Conservation (phyloP, 2,888 invertebrate genomes). For the Lycocerus yunnanus region DNA sequence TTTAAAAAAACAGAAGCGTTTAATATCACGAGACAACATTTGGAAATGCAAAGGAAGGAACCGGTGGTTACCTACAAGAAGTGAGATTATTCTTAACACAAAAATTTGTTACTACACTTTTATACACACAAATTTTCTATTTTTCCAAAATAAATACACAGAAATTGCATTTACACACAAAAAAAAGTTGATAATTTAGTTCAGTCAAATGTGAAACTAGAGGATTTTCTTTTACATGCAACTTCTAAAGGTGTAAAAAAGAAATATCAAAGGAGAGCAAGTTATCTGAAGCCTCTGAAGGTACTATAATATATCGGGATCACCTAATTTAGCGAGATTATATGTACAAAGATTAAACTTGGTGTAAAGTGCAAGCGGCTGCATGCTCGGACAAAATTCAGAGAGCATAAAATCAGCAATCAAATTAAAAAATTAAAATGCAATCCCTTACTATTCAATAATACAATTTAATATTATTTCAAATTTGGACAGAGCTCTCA, state of each 20-base stretch:
- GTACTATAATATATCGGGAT: no score
- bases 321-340: no score
- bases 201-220: neutral
- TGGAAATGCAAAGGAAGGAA: conserved; percentile 68
- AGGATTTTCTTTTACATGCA: neutral
- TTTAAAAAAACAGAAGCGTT: conserved; percentile 91
- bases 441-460: no score
- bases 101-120: neutral
- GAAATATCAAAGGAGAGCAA: neutral
- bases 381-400: no score
- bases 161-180: neutral
- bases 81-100: conserved; percentile 24
- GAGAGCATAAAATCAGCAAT: no score
- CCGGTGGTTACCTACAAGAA: conserved; percentile 47
- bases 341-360: no score
- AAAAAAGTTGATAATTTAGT: neutral
- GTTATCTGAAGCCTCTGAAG: no score
- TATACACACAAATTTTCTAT: neutral
- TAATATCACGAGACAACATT: conserved; percentile 80
- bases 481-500: no score
- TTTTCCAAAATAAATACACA: neutral
- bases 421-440: no score
- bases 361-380: no score
- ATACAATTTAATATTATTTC: no score
- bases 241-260: neutral